A percentile compares a stretch with the other conserved stretches of the same genome.
These are phyloP conservation scores for Xiphophorus hellerii DNA, from an alignment of 2,113 vertebrate genomes.

Conservation along the genomic window DNA sequence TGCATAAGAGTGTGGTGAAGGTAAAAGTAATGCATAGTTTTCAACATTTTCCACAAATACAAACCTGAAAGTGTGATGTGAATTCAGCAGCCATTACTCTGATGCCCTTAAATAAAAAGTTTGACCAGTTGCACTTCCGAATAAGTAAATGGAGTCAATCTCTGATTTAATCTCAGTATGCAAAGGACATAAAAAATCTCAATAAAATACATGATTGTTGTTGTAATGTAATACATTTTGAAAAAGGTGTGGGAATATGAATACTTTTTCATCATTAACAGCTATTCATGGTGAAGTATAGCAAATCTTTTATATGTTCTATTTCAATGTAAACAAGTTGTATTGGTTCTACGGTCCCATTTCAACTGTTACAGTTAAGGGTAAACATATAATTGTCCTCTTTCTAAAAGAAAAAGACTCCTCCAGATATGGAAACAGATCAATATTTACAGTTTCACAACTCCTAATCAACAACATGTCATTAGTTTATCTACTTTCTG, in stretches of 20 bases:
- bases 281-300: too few species aligned
- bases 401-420: neutral
- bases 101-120: neutral
- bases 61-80: neutral
- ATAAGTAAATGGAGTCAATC: neutral
- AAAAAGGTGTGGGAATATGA: too few species aligned
- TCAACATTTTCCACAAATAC: neutral
- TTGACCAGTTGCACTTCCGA: neutral
- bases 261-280: too few species aligned
- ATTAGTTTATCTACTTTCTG: constrained; percentile 9
- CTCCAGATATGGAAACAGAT: neutral
- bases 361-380: neutral
- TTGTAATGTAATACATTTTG: too few species aligned
- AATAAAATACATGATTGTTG: too few species aligned
- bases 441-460: constrained; percentile 5
- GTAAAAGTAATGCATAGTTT: neutral
- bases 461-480: constrained; percentile 19
- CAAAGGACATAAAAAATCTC: too few species aligned
- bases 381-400: neutral
- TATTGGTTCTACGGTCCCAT: neutral
- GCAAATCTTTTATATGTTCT: neutral
- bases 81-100: neutral
- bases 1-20: neutral
- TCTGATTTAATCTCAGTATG: neutral
- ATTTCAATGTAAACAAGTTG: neutral